Percentiles rank a stretch among this genome's conserved stretches.
Evolutionary conservation across 2,888 invertebrate species (phyloP).

Genomic region (Hofmannophila pseudospretella): DNA sequence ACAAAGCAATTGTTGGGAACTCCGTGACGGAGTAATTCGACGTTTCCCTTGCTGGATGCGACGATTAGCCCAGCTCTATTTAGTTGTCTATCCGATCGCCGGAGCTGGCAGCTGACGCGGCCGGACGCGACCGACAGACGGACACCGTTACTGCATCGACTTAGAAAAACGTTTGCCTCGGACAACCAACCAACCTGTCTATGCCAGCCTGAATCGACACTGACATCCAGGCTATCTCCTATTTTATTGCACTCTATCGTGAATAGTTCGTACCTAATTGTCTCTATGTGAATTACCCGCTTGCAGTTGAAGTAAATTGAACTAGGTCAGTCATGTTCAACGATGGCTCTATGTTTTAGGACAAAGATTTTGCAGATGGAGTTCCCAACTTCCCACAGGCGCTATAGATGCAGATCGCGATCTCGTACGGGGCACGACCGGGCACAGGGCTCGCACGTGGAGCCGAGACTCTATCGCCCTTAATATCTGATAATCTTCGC

Average conservation of each 20-base stretch:
- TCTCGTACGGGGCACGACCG: slow-evolving; percentile 57
- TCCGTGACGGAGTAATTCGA: slow-evolving; percentile 72
- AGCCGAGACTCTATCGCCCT: slow-evolving; percentile 47
- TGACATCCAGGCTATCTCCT: slow-evolving; percentile 44
- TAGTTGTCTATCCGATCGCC: slow-evolving; percentile 67
- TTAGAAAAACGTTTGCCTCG: slow-evolving; percentile 74
- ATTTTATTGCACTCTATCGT: slow-evolving; percentile 39
- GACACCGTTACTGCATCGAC: slow-evolving; percentile 71
- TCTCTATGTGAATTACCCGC: slow-evolving; percentile 20
- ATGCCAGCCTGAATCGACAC: slow-evolving; percentile 37
- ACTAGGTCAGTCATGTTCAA: slow-evolving; percentile 25
- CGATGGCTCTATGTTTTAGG: background rate
- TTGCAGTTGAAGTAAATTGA: slow-evolving; percentile 25
- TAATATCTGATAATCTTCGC: slow-evolving; percentile 58
- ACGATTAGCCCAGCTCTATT: slow-evolving; percentile 75
- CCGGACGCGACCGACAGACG: slow-evolving; percentile 64
- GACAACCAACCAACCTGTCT: slow-evolving; percentile 40
- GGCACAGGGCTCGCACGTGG: slow-evolving; percentile 53
- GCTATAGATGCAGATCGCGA: slow-evolving; percentile 51
- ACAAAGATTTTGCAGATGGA: slow-evolving; percentile 13
- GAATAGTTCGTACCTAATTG: slow-evolving; percentile 38
- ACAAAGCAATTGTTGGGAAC: slow-evolving; percentile 69
- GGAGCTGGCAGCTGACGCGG: slow-evolving; percentile 68
- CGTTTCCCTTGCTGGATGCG: slow-evolving; percentile 72
- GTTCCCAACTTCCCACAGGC: slow-evolving; percentile 61